Base-by-base conservation (phyloP, 2,888 invertebrate species). In the Parnassius mnemosyne region DNA sequence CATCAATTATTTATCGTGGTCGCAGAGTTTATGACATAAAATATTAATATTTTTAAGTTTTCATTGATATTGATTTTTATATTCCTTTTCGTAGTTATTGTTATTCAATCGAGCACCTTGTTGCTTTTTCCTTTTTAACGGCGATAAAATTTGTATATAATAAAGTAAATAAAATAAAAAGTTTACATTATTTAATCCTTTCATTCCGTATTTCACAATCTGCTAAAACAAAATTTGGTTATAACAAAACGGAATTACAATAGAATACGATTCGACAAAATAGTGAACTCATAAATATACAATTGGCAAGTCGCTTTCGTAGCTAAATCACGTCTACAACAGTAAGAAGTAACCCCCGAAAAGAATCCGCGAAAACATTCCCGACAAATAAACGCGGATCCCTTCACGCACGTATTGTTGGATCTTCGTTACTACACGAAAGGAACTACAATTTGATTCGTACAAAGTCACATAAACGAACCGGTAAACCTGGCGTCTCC, bases 261-360 rank as follows among this genome's bases (percentile, higher is more conserved):
- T 66, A 72, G 76, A 76, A 78, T 77, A 76, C 75, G 77, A 78
- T 77, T 67, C 74, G 63, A 71, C 78, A 71, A 83, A 85, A 84
- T 85, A 84, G 85, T 86, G 72, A 83, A 78, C 86, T 88, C 88
- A 90, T 90, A 90, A 89, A 90, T 90, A 90, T 88, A 88, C 89
- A 87, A 89, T 89, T 87, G 88, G 83, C 80, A 78, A 80, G 81
- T 81, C 81, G 84, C 82, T 84, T 83, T 78, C 79, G 79, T 73
- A 80, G 78, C 83, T 68, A 80, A 87, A 89, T 86, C 88, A 87
- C 88, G 86, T 84, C 80, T 76, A 75, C 78, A 74, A 72, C 75
- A 74, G 75, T 72, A 75, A 75, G 73, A 71, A 72, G 77, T 71
- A 77, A 77, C 79, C 83, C 80, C 81, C 72, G 73, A 82, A 70